phyloP scores from a whole-genome alignment of 2,797 vertebrate species.

The Enoplosus armatus region DNA sequence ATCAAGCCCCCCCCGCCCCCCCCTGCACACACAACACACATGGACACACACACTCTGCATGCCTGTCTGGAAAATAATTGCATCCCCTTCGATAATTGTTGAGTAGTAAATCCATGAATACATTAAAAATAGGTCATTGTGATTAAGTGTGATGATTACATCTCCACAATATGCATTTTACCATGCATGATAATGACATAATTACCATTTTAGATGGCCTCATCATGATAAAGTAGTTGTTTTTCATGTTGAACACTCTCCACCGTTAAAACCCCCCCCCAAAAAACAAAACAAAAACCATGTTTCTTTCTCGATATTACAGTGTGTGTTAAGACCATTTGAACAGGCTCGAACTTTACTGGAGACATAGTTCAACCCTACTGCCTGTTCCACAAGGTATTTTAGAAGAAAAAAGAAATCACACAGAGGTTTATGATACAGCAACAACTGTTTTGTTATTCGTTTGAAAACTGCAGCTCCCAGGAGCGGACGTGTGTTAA shows the following conservation, averaged over 20 bases:
- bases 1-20: background rate
- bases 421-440: background rate
- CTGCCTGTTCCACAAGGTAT: background rate
- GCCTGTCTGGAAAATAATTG: conserved; percentile 52
- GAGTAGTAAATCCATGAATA: conserved; percentile 57
- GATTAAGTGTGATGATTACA: conserved; percentile 54
- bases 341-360: background rate
- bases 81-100: conserved; percentile 41
- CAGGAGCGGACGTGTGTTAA: background rate
- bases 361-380: background rate
- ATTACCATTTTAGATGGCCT: conserved; percentile 56
- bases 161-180: conserved; percentile 33
- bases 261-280: no score
- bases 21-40: background rate
- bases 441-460: background rate
- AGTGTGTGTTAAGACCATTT: background rate
- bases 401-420: background rate
- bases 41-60: background rate
- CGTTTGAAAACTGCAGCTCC: background rate
- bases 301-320: background rate
- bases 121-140: conserved; percentile 48
- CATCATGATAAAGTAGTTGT: conserved; percentile 29
- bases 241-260: conserved; percentile 16
- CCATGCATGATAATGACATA: conserved; percentile 35
- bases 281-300: background rate